Base-by-base conservation (phyloP, 2,888 invertebrate genomes). In the Antheraea yamamai region DNA sequence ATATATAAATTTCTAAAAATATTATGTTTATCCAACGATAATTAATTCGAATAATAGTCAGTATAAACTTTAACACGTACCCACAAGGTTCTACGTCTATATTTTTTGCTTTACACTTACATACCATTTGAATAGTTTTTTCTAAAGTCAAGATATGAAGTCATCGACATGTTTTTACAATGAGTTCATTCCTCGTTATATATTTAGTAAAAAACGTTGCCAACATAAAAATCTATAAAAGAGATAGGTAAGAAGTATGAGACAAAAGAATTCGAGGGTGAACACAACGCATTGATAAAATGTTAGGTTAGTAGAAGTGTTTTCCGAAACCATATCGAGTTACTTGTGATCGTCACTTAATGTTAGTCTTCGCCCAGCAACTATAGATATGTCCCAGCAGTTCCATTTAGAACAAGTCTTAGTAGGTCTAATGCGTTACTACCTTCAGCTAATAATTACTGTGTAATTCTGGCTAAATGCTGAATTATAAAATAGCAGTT, bases 61-160 rank as follows among this genome's bases (percentile, higher is more conserved):
- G 3, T 30, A 30, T 30, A 30, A 30, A 30, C 30, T 30, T 30
- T 30, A 66, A 66, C 64, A 66, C 64, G 6, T 30, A 30, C 39
- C n/a, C 23, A 39, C 35, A 39, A 66, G 10, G 35, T 70, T 70
- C 12, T 70, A 39, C 39, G 20, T 70, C 39, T 39, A 70, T 39
- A 39, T 39, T 70, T 39, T 70, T 70, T 70, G 70, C 39, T 4
- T 7, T 70, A n/a, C 39, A 39, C n/a, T 70, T 39, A 39, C 23
- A 70, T 39, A 39, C n/a, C n/a, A 70, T 70, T 70, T 14, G n/a
- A 70, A 39, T 39, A 39, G 70, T 70, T 70, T 70, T 68, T 70
- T 39, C 39, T 70, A 70, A 70, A 14, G 39, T 39, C 70, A 70
- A 35, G 39, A 39, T 8, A 70, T 70, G 70, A 70, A 70, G 39